Evolutionary conservation across 2,113 vertebrate genomes (phyloP).

Genomic region (Miniopterus natalensis): DNA sequence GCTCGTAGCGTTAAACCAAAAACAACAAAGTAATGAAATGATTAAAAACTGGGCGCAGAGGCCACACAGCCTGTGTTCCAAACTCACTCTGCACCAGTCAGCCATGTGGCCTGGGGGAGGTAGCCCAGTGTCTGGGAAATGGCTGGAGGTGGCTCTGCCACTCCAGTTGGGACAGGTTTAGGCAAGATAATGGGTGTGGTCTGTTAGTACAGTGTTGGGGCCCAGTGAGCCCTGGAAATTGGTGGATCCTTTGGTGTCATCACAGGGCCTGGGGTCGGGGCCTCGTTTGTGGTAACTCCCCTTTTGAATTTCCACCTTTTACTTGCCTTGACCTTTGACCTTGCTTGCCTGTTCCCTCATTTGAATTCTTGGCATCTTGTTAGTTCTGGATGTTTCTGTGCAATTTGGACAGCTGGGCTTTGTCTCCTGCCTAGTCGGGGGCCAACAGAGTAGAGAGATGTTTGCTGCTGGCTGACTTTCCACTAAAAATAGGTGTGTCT

Average conservation of each 20-base stretch:
- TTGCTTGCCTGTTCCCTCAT: background rate
- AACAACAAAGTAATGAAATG: background rate
- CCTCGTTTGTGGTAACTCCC: rapidly evolving
- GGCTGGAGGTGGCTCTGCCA: background rate
- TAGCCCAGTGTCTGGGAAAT: background rate
- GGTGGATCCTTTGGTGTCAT: background rate
- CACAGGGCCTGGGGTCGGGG: background rate
- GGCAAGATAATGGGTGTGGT: background rate
- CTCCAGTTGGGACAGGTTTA: rapidly evolving
- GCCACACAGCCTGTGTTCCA: background rate
- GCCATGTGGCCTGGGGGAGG: background rate
- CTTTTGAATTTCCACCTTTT: background rate
- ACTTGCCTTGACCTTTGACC: background rate
- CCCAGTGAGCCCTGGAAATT: background rate
- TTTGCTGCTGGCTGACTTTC: background rate
- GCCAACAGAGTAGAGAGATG: background rate
- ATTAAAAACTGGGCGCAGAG: background rate
- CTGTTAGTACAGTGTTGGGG: background rate
- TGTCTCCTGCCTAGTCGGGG: background rate
- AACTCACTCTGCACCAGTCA: no score
- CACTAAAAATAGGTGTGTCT: background rate
- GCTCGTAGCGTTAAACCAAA: background rate
- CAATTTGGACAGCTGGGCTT: background rate
- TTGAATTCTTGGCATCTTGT: background rate
- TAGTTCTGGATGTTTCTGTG: background rate